A percentile compares a stretch with the other conserved stretches of the same genome.
phyloP scores from a whole-genome alignment of 1,140 invertebrate genomes.

The Hyles vespertilio region DNA sequence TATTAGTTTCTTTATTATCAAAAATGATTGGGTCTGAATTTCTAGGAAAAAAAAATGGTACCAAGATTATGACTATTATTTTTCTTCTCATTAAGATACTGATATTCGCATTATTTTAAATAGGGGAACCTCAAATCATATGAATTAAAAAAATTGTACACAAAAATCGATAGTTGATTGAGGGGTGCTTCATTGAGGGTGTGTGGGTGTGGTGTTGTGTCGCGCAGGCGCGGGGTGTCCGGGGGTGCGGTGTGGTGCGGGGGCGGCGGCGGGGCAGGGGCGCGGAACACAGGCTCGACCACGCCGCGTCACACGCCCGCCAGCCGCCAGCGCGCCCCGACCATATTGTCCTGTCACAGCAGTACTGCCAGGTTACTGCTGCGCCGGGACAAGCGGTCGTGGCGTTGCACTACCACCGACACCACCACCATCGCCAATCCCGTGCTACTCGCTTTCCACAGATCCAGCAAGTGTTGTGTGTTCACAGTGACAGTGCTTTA shows the following conservation, averaged over 20 bases:
- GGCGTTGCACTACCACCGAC: constrained; percentile 47
- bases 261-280: constrained; percentile 37
- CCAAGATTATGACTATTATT: too few species aligned
- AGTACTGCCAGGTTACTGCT: constrained; percentile 91
- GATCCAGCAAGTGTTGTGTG: constrained; percentile 5
- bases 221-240: constrained; percentile 32
- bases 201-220: constrained; percentile 28
- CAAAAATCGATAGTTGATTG: constrained; percentile 64
- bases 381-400: constrained; percentile 88
- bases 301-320: constrained; percentile 61
- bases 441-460: background rate
- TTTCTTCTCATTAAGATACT: too few species aligned
- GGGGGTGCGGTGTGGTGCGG: constrained; percentile 10
- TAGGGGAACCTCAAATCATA: too few species aligned
- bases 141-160: too few species aligned
- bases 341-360: constrained; percentile 97
- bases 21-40: too few species aligned
- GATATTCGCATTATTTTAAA: too few species aligned
- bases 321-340: constrained; percentile 67
- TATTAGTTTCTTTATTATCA: too few species aligned
- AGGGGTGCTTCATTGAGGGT: constrained; percentile 69
- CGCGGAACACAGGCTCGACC: constrained; percentile 34
- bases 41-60: too few species aligned
- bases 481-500: too few species aligned
- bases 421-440: background rate